phyloP scores from a whole-genome alignment of 2,888 invertebrate species.

The Mythimna albipuncta region DNA sequence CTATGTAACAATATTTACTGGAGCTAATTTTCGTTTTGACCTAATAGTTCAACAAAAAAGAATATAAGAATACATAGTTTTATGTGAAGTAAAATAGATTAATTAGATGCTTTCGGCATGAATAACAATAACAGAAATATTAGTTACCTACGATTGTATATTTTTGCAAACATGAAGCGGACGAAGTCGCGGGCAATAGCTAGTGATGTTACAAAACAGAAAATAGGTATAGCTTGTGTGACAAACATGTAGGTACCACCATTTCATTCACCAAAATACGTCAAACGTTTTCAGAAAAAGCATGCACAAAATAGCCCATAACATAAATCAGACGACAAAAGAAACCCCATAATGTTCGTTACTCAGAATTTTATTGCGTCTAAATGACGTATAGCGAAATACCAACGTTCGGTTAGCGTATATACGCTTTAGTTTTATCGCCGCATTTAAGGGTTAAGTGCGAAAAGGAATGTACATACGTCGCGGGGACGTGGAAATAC shows the following conservation, averaged over 20 bases:
- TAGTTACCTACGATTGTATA: too few relatives aligned
- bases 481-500: constrained; percentile 66
- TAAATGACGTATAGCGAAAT: constrained; percentile 70
- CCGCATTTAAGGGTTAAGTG: constrained; percentile 75
- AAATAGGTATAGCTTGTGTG: not conserved
- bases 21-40: too few relatives aligned
- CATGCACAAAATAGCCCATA: constrained; percentile 42
- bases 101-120: too few relatives aligned
- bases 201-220: too few relatives aligned
- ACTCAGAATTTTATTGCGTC: constrained; percentile 72
- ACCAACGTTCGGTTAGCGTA: constrained; percentile 64
- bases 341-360: constrained; percentile 67
- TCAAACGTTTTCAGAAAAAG: constrained; percentile 18
- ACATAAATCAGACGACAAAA: constrained; percentile 70
- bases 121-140: too few relatives aligned
- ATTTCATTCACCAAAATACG: constrained; percentile 10
- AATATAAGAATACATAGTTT: too few relatives aligned
- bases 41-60: too few relatives aligned
- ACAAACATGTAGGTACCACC: not conserved
- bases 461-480: constrained; percentile 72
- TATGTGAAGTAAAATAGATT: too few relatives aligned
- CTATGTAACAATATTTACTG: too few relatives aligned
- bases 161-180: too few relatives aligned
- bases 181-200: too few relatives aligned
- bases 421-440: constrained; percentile 77